Evolutionary conservation across 1,140 invertebrate species (phyloP).

Genomic region (Drosophila novamexicana): DNA sequence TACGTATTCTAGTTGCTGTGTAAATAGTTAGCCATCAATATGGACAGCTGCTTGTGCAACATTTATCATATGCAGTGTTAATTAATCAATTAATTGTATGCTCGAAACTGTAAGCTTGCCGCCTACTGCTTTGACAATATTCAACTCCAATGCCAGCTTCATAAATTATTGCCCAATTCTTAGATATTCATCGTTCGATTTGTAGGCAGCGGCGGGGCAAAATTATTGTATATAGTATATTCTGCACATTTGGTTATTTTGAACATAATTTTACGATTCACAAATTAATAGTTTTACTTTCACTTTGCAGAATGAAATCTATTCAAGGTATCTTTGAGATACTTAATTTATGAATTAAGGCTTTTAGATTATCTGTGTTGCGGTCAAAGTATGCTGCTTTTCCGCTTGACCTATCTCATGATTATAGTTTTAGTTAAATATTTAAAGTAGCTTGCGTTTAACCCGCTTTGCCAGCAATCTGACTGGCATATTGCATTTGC

Average conservation of each 20-base stretch:
- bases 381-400: not conserved
- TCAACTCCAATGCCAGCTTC: conserved; percentile 1
- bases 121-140: conserved; percentile 23
- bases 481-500: conserved; percentile 1
- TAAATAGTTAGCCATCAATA: conserved; percentile 34
- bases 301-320: not conserved
- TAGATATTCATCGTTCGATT: not conserved
- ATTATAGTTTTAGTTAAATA: not conserved
- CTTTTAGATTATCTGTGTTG: not conserved
- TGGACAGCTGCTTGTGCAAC: conserved; percentile 24
- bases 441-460: not conserved
- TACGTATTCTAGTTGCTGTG: conserved; percentile 25
- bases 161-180: conserved; percentile 55
- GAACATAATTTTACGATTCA: no score
- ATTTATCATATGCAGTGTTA: conserved; percentile 74
- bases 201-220: not conserved
- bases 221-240: no score
- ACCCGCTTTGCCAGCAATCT: not conserved
- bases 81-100: conserved; percentile 80
- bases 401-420: not conserved
- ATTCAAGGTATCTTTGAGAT: not conserved
- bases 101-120: conserved; percentile 72
- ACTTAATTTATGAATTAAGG: not conserved
- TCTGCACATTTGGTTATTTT: no score
- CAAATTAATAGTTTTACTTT: no score